A percentile compares a stretch with the other conserved stretches of the same genome.
These are phyloP conservation scores for Hydraecia micacea DNA, from an alignment of 2,888 invertebrate genomes.

Conservation along the genomic window DNA sequence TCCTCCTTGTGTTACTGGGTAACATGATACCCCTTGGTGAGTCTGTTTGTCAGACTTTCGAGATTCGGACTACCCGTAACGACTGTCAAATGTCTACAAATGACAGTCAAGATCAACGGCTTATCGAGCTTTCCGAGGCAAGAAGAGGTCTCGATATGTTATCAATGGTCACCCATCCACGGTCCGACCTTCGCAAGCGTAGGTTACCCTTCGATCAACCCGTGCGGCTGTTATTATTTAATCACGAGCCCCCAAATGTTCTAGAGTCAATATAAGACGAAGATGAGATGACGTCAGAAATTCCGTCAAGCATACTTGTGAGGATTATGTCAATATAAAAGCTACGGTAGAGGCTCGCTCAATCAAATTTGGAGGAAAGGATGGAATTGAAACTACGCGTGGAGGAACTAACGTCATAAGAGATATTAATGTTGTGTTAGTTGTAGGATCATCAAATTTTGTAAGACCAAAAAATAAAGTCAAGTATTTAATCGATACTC, in stretches of 20 bases:
- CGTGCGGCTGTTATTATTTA: not conserved
- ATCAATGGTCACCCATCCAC: not conserved
- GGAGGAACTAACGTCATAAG: not conserved
- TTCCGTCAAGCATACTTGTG: constrained; percentile 17
- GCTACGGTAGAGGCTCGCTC: constrained; percentile 14
- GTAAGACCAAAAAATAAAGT: not conserved
- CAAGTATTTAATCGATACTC: not conserved
- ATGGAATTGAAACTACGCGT: not conserved
- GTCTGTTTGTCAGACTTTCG: not conserved
- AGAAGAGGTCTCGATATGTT: not conserved
- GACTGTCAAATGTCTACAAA: not conserved
- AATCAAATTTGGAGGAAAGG: constrained; percentile 19
- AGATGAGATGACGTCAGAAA: constrained; percentile 25
- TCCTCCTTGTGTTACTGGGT: not conserved
- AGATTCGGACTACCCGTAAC: not conserved
- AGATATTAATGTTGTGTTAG: not conserved
- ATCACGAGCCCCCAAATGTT: not conserved
- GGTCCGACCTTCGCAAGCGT: not conserved
- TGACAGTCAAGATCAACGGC: not conserved
- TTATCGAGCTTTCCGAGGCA: not conserved
- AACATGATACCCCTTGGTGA: not conserved
- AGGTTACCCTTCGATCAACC: not conserved
- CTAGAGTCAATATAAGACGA: constrained; percentile 17
- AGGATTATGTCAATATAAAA: constrained; percentile 22
- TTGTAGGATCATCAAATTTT: not conserved